Evolutionary conservation across 2,797 vertebrate genomes (phyloP), one percentile per base, ranked within the genome.

Genomic region (Mormyrus proboscirostris): DNA sequence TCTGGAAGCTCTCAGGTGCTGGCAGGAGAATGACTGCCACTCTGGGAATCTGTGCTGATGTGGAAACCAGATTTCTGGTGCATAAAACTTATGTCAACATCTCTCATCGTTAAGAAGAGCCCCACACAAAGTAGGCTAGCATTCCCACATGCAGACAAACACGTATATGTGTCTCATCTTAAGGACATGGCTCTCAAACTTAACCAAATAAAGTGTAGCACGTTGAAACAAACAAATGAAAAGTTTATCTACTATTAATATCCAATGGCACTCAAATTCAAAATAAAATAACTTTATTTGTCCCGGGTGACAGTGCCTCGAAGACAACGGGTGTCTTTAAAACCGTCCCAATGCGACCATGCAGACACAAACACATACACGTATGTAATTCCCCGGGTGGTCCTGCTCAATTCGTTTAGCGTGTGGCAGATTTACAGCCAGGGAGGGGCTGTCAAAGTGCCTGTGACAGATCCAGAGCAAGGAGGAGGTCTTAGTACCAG

Each of bases 51-150:
- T 51, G 16, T 73, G 53, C 90, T 93, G 91, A 92, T 93, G 90
- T 90, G 91, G 91, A 92, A 90, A 92, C 91, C 93, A 93, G 92
- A 93, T 91, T 90, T 92, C 90, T 93, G 94, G 92, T 92, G 90
- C 89, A 91, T 90, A 91, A 92, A 88, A 65, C 89, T 91, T 93
- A 90, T 92, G 92, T 93, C 93, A 93, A 92, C 92, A 91, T 90
- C 65, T 88, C 88, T 76, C 79, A 89, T 90, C 87, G 88, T 91
- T 87, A 88, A 88, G 88, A 88, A 88, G 59, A 90, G 49, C 79
- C 29, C 38, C 89, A 49, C 73, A 79, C 44, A 19, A 14, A 59
- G 9, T 89, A 14, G 10, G 4, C 25, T 33, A n/a, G 62, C 82
- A 47, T 57, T 89, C 87, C 50, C 76, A 57, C 86, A 69, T 22